A percentile compares a stretch with the other conserved stretches of the same genome.
These are phyloP conservation scores for Polyergus mexicanus DNA, from an alignment of 1,140 invertebrate genomes.

Conservation along the genomic window DNA sequence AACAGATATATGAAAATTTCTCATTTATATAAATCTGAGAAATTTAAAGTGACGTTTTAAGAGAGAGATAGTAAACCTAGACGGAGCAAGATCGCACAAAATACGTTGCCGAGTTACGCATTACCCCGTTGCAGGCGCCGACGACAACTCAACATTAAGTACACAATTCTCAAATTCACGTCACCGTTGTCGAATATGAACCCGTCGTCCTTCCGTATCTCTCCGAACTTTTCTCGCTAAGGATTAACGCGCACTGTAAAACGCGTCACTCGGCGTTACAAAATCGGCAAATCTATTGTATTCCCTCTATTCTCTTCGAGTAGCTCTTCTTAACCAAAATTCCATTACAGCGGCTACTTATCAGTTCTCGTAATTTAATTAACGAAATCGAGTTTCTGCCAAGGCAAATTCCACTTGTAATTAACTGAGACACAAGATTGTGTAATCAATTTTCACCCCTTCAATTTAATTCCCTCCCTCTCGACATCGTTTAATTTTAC, in stretches of 20 bases:
- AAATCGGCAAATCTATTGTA: slow-evolving; percentile 4
- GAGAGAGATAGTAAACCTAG: slow-evolving; percentile 1
- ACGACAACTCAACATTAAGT: slow-evolving; percentile 53
- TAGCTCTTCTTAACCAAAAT: slow-evolving; percentile 47
- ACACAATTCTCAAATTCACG: slow-evolving; percentile 47
- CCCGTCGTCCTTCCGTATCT: slow-evolving; percentile 37
- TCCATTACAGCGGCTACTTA: slow-evolving; percentile 33
- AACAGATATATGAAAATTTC: slow-evolving; percentile 9
- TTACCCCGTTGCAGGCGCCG: slow-evolving; percentile 14
- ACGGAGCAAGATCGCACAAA: background rate
- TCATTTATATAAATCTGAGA: background rate
- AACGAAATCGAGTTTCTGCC: slow-evolving; percentile 32
- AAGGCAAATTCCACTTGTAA: slow-evolving; percentile 33
- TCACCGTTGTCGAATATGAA: slow-evolving; percentile 50
- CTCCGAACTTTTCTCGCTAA: slow-evolving; percentile 3
- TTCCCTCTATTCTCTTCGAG: background rate
- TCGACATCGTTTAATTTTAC: slow-evolving; percentile 26
- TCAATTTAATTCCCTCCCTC: slow-evolving; percentile 17
- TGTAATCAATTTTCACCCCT: slow-evolving; percentile 37
- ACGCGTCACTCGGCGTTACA: background rate
- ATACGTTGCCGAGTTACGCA: slow-evolving; percentile 4
- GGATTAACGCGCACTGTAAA: slow-evolving; percentile 17
- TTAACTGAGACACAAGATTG: slow-evolving; percentile 36
- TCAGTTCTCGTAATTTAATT: slow-evolving; percentile 56
- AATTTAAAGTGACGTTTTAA: slow-evolving; percentile 17